Evolutionary conservation across 2,888 invertebrate species (phyloP), one percentile per base, ranked within the genome.

Genomic region (Chesias legatella): DNA sequence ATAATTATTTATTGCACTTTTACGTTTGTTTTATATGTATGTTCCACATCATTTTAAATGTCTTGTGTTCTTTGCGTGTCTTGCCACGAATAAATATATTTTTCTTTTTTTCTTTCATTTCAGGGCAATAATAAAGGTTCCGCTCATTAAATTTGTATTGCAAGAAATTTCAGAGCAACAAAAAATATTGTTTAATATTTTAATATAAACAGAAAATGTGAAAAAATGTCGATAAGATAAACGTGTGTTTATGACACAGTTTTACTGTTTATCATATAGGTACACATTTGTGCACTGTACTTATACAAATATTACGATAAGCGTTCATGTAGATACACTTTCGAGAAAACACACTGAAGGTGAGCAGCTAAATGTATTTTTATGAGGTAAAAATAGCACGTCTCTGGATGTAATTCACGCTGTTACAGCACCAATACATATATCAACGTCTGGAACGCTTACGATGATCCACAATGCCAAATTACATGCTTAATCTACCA

Each of bases 171-270:
- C 13, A 17, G 2, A 17, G 13, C 13, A 17, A 17, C 13, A 5
- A 3, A 17, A 17, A 3, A n/a, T n/a, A n/a, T n/a, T n/a, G n/a
- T n/a, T 36, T 24, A 34, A 28, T 23, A 36, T 36, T 29, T 29
- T 3, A 17, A 17, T 36, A 17, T 36, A 36, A 36, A 37, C 36
- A 37, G 7, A 20, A 30, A 27, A 2, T 10, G 7, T n/a, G n/a
- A 21, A 17, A 10, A 3, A 6, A 26, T 24, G 29, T 24, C 6
- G 37, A 38, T 38, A 38, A 38, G 37, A 38, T 38, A 28, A 28
- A 9, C 5, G 7, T 6, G 22, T 22, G 9, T 29, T 17, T 7
- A 25, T 13, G 31, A 32, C 38, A 27, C n/a, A 24, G 20, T 6
- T 30, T 28, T 7, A n/a, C 6, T 20, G 17, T 13, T 24, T 17